Conservation (phyloP, 2,888 invertebrate genomes). For the Drosophila lutescens region DNA sequence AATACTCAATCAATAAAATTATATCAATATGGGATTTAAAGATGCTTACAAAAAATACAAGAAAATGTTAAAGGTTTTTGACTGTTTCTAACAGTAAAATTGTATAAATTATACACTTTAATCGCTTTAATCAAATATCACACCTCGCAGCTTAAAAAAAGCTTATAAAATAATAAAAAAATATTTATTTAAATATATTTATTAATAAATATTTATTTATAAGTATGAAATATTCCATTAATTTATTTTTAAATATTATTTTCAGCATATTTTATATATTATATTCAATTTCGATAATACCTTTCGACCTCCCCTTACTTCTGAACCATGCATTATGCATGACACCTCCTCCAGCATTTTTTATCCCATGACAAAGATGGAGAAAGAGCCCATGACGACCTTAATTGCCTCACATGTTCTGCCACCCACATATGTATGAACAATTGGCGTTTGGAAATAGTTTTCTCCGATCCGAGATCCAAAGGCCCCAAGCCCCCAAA, state of each 20-base stretch:
- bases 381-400: slow-evolving; percentile 46
- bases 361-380: slow-evolving; percentile 28
- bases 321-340: slow-evolving; percentile 36
- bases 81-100: too few relatives aligned
- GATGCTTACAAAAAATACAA: too few relatives aligned
- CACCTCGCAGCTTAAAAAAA: too few relatives aligned
- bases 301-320: slow-evolving; percentile 1
- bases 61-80: too few relatives aligned
- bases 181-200: too few relatives aligned
- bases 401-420: slow-evolving; percentile 68
- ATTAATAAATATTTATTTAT: too few relatives aligned
- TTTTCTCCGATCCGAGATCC: slow-evolving; percentile 56
- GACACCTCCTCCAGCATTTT: slow-evolving; percentile 13
- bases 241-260: neutral
- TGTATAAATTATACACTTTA: too few relatives aligned
- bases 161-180: too few relatives aligned
- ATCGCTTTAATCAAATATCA: too few relatives aligned
- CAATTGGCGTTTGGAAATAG: slow-evolving; percentile 49
- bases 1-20: too few relatives aligned
- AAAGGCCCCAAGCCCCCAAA: slow-evolving; percentile 1
- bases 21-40: too few relatives aligned
- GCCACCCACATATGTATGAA: slow-evolving; percentile 50
- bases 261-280: neutral
- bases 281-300: neutral
- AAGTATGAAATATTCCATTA: neutral